phyloP scores from a whole-genome alignment of 2,797 vertebrate genomes.

The Nyctalus aviator region DNA sequence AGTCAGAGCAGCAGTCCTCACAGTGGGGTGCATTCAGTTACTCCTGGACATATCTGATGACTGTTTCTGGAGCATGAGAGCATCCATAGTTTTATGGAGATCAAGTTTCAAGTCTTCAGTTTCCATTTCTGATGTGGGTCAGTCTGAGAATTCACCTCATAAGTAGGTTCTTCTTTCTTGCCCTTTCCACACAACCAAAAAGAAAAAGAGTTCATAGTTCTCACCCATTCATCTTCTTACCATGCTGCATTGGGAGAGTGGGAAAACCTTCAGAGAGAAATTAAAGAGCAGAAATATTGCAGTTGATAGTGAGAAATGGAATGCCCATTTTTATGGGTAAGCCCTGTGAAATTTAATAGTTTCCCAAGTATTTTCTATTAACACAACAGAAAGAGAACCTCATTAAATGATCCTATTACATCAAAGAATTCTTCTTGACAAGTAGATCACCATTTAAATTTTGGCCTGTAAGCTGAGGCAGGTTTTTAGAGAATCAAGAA shows the following conservation, averaged over 20 bases:
- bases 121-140: not conserved
- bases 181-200: not conserved
- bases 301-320: not conserved
- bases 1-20: not conserved
- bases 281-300: not conserved
- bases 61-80: not conserved
- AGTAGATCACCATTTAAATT: slow-evolving; percentile 1
- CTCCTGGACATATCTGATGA: not conserved
- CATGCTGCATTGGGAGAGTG: not conserved
- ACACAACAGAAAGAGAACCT: not conserved
- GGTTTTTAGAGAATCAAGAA: not conserved
- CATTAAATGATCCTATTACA: not conserved
- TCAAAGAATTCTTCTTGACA: not conserved
- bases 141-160: not conserved
- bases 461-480: not conserved
- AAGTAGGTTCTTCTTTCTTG: not conserved
- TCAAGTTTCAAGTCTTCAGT: not conserved
- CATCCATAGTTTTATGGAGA: not conserved
- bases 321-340: not conserved
- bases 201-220: not conserved
- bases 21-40: not conserved
- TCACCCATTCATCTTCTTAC: not conserved
- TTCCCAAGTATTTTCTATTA: slow-evolving; percentile 5
- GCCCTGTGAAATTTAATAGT: not conserved
- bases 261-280: not conserved